These are phyloP conservation scores for Acipenser ruthenus DNA, from an alignment of 2,797 vertebrate species.

Conservation along the genomic window DNA sequence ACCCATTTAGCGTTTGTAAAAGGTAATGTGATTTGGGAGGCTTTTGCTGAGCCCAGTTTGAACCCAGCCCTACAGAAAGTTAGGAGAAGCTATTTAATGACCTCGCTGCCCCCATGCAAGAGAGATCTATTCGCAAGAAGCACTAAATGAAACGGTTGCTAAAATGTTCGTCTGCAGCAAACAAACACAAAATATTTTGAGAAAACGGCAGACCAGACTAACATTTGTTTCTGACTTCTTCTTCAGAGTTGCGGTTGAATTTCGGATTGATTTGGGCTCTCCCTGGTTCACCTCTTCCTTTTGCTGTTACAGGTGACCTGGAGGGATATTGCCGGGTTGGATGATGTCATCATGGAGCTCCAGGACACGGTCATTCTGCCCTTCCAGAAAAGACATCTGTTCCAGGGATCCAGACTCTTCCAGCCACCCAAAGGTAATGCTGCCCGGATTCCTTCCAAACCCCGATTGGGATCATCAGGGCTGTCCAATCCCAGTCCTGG, in stretches of 20 bases:
- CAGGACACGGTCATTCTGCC: constrained; percentile 21
- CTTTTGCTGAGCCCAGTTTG: too few species aligned
- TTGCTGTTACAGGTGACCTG: constrained; percentile 55
- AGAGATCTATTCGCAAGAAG: not conserved
- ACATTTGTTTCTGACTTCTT: not conserved
- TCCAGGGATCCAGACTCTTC: constrained; percentile 20
- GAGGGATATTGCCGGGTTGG: constrained; percentile 47
- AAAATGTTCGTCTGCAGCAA: not conserved
- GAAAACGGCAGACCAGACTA: not conserved
- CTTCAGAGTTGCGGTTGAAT: not conserved
- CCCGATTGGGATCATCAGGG: too few species aligned
- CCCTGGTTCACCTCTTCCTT: not conserved
- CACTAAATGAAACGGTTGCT: not conserved
- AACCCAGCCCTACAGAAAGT: too few species aligned
- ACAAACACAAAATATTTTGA: not conserved
- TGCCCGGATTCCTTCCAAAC: too few species aligned
- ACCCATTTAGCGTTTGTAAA: too few species aligned
- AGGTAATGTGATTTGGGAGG: constrained; percentile 24
- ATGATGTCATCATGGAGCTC: constrained; percentile 19
- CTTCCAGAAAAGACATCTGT: constrained; percentile 20
- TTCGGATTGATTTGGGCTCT: not conserved
- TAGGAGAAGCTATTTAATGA: too few species aligned
- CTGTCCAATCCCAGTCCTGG: too few species aligned
- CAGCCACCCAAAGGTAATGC: constrained; percentile 22
- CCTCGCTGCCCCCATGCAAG: not conserved